These are phyloP conservation scores for Capreolus pygargus DNA, from an alignment of 2,113 vertebrate species.

Conservation along the genomic window DNA sequence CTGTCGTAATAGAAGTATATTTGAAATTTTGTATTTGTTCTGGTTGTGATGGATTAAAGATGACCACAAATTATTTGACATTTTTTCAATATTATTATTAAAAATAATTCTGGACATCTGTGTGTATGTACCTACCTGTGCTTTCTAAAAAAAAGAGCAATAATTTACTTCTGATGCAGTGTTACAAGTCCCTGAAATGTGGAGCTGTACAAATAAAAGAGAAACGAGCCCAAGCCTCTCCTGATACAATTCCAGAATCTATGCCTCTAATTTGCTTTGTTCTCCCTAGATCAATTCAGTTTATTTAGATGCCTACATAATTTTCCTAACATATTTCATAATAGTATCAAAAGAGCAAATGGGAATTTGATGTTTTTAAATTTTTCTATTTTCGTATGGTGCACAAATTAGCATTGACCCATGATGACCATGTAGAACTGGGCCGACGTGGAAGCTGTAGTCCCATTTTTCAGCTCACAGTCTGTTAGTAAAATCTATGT, in stretches of 20 bases:
- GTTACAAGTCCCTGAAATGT: background rate
- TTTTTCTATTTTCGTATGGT: background rate
- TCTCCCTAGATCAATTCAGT: background rate
- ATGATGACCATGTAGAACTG: background rate
- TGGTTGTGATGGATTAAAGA: background rate
- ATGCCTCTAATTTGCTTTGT: background rate
- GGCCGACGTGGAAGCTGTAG: rapidly evolving
- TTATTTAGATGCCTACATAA: background rate
- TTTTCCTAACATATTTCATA: background rate
- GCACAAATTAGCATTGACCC: background rate
- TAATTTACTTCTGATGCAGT: background rate
- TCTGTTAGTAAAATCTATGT: background rate
- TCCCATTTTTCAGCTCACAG: background rate
- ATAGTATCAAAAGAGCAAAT: background rate
- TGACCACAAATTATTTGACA: background rate
- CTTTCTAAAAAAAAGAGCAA: background rate
- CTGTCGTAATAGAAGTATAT: too few species aligned
- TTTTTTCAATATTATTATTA: background rate
- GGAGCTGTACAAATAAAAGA: background rate
- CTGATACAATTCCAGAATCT: background rate
- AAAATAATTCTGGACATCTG: background rate
- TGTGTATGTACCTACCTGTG: background rate
- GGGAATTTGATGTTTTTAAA: background rate
- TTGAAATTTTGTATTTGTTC: background rate
- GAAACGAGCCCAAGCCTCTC: background rate